A percentile compares a stretch with the other conserved stretches of the same genome.
phyloP scores from a whole-genome alignment of 2,888 invertebrate genomes.

The Flexamia atlantica region DNA sequence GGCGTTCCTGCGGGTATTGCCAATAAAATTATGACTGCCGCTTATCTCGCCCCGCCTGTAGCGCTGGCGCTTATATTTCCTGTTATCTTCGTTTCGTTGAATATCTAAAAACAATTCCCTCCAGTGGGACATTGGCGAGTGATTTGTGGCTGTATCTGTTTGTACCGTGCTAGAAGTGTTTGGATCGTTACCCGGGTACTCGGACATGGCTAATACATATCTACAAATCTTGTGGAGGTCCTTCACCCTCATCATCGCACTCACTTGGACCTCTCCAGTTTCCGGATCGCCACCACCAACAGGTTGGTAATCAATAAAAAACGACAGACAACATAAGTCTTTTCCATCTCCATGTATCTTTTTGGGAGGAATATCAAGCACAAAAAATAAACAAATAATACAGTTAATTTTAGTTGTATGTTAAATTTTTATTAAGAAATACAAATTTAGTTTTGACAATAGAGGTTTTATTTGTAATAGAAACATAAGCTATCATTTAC shows the following conservation, averaged over 20 bases:
- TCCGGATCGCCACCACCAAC: slow-evolving; percentile 38
- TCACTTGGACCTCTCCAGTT: neutral
- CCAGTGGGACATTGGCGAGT: neutral
- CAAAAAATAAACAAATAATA: too few species aligned
- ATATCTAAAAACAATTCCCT: slow-evolving; percentile 51
- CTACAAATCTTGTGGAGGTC: neutral
- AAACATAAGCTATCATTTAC: too few species aligned
- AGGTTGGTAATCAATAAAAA: slow-evolving; percentile 18
- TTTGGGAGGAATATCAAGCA: too few species aligned
- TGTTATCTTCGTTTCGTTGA: slow-evolving; percentile 7
- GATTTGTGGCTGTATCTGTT: neutral
- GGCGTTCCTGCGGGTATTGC: slow-evolving; percentile 53
- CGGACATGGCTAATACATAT: slow-evolving; percentile 17
- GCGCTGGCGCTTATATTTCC: slow-evolving; percentile 46
- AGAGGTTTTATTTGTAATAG: too few species aligned
- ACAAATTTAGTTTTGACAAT: too few species aligned
- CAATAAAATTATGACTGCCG: slow-evolving; percentile 55
- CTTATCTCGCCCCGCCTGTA: slow-evolving; percentile 24
- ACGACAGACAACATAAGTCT: too few species aligned
- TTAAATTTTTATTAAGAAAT: too few species aligned
- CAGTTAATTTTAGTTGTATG: too few species aligned
- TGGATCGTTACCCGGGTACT: neutral
- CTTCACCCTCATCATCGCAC: neutral
- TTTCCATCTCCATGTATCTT: too few species aligned
- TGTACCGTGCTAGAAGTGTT: neutral